Conservation (phyloP, 2,888 invertebrate genomes). For the Clivina fossor region DNA sequence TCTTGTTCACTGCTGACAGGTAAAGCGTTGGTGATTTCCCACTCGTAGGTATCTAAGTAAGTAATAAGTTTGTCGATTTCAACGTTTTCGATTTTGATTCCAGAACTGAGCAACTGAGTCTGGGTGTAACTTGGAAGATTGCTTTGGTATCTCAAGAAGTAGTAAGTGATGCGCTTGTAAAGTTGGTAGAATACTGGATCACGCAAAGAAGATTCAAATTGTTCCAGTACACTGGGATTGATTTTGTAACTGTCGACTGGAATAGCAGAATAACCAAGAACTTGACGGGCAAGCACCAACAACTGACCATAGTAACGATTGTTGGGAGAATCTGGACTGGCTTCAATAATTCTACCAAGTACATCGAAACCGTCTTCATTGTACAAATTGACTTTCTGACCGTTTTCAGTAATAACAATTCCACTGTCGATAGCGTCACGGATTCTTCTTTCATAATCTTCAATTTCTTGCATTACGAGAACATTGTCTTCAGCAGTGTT, state of each 20-base stretch:
- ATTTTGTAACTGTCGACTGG: constrained; percentile 51
- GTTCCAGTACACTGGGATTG: constrained; percentile 64
- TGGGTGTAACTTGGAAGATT: constrained; percentile 62
- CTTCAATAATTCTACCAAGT: constrained; percentile 67
- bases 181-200: constrained; percentile 73
- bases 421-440: constrained; percentile 63
- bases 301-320: constrained; percentile 61
- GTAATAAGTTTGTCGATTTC: constrained; percentile 67
- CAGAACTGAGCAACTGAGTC: constrained; percentile 62
- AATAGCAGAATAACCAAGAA: constrained; percentile 57
- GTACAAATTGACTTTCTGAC: constrained; percentile 60
- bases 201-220: constrained; percentile 64
- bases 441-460: constrained; percentile 60
- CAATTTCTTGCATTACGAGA: constrained; percentile 55
- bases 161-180: constrained; percentile 60
- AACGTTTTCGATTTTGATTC: constrained; percentile 64
- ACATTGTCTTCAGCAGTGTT: constrained; percentile 43
- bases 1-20: constrained; percentile 53
- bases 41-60: constrained; percentile 66
- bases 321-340: constrained; percentile 66
- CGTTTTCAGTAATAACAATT: constrained; percentile 54
- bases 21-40: constrained; percentile 62
- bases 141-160: constrained; percentile 63
- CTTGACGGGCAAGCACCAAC: constrained; percentile 57
- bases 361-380: constrained; percentile 64